Conservation (phyloP, 2,113 vertebrate genomes). For the Psophia crepitans region DNA sequence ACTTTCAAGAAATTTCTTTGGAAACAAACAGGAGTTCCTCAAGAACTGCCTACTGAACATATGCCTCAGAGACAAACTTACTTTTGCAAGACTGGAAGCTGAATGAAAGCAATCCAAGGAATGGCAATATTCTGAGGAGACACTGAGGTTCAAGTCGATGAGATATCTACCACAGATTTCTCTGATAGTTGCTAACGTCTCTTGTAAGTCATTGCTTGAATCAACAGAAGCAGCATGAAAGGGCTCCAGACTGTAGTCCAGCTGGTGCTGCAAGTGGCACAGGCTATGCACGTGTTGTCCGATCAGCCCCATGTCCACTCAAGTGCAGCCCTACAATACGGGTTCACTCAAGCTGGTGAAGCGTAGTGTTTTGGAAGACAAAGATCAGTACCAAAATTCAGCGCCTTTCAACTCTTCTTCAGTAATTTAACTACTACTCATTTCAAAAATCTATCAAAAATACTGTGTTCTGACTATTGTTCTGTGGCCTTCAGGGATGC, state of each 20-base stretch:
- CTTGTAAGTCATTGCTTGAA: not conserved
- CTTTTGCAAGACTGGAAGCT: not conserved
- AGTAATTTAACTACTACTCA: not conserved
- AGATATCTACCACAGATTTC: not conserved
- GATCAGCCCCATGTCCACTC: not conserved
- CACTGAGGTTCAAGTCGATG: not conserved
- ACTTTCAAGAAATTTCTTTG: not conserved
- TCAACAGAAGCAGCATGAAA: not conserved
- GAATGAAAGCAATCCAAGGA: not conserved
- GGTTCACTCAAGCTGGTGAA: not conserved
- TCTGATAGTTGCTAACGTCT: not conserved
- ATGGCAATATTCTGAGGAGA: not conserved
- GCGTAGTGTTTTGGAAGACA: not conserved
- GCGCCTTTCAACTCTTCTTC: not conserved
- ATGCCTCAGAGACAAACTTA: not conserved
- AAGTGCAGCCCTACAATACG: not conserved
- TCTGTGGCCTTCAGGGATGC: not conserved
- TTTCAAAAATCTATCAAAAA: not conserved
- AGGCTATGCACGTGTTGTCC: rapidly evolving
- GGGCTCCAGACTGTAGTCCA: not conserved
- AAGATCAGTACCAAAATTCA: not conserved
- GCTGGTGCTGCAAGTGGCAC: not conserved
- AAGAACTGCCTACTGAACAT: not conserved
- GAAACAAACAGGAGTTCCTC: not conserved
- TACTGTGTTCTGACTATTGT: not conserved